phyloP scores from a whole-genome alignment of 2,888 invertebrate species.

The Labia minor region DNA sequence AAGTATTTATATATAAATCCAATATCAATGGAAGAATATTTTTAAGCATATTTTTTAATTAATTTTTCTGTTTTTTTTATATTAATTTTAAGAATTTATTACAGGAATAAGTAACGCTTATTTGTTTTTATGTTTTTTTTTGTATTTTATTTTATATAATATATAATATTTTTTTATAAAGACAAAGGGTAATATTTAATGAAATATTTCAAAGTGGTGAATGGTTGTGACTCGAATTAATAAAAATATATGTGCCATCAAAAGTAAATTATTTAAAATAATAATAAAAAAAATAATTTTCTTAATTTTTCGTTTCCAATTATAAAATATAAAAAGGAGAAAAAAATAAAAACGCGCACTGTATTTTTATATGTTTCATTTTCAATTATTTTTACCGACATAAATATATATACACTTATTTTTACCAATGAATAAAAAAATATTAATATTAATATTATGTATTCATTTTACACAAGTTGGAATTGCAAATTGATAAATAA shows the following conservation, averaged over 20 bases:
- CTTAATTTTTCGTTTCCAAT: background rate
- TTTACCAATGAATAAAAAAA: too few relatives aligned
- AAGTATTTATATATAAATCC: too few relatives aligned
- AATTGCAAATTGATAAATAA: too few relatives aligned
- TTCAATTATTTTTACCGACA: constrained; percentile 8
- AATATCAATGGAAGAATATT: too few relatives aligned
- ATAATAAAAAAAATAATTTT: background rate
- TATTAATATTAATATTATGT: too few relatives aligned
- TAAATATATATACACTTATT: background rate
- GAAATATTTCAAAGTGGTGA: background rate
- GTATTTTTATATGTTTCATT: constrained; percentile 3
- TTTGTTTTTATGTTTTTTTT: too few relatives aligned
- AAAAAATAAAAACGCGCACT: constrained; percentile 2
- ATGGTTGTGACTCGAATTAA: constrained; percentile 4
- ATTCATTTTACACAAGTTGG: too few relatives aligned
- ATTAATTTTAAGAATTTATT: too few relatives aligned
- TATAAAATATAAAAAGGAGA: background rate
- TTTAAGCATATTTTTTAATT: too few relatives aligned
- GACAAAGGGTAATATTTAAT: background rate
- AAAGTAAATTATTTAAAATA: background rate
- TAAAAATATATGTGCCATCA: background rate
- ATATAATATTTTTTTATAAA: background rate
- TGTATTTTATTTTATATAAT: too few relatives aligned
- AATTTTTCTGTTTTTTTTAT: too few relatives aligned
- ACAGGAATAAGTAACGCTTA: too few relatives aligned